These are phyloP conservation scores for Aphidius ervi DNA, from an alignment of 1,140 invertebrate genomes.

Conservation along the genomic window DNA sequence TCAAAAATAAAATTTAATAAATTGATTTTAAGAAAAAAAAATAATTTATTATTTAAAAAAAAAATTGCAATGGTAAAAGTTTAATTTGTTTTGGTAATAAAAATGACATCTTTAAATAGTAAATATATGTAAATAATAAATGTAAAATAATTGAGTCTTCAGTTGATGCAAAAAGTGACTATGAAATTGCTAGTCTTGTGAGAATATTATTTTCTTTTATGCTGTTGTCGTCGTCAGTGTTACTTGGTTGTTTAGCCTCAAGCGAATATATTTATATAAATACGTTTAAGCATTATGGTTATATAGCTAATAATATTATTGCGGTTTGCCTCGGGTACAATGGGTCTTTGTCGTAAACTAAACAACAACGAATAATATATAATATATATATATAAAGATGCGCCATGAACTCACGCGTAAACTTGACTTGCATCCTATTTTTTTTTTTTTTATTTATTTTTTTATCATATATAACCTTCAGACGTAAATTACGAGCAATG, in stretches of 20 bases:
- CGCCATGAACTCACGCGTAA: slow-evolving; percentile 14
- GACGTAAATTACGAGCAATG: slow-evolving; percentile 28
- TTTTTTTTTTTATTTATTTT: neutral
- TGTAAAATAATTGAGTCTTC: slow-evolving; percentile 40
- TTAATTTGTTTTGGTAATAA: too few relatives aligned
- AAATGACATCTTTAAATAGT: too few relatives aligned
- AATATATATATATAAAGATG: slow-evolving; percentile 25
- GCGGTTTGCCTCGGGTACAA: slow-evolving; percentile 34
- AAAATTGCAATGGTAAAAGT: too few relatives aligned
- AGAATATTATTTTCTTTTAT: too few relatives aligned
- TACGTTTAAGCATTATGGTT: neutral
- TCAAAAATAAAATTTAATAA: too few relatives aligned
- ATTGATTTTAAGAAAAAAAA: too few relatives aligned
- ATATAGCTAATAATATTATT: slow-evolving; percentile 43
- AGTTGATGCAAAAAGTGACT: slow-evolving; percentile 15
- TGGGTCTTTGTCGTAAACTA: slow-evolving; percentile 38
- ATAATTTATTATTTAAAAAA: too few relatives aligned
- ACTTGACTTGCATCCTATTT: neutral
- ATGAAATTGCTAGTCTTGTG: neutral
- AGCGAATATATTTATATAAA: too few relatives aligned
- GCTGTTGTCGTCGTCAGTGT: too few relatives aligned
- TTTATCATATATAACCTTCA: slow-evolving; percentile 3
- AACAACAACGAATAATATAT: slow-evolving; percentile 24
- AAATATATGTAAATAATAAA: neutral
- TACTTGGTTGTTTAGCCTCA: too few relatives aligned